Conservation (phyloP, 2,888 invertebrate genomes). For the Campaea margaritaria region DNA sequence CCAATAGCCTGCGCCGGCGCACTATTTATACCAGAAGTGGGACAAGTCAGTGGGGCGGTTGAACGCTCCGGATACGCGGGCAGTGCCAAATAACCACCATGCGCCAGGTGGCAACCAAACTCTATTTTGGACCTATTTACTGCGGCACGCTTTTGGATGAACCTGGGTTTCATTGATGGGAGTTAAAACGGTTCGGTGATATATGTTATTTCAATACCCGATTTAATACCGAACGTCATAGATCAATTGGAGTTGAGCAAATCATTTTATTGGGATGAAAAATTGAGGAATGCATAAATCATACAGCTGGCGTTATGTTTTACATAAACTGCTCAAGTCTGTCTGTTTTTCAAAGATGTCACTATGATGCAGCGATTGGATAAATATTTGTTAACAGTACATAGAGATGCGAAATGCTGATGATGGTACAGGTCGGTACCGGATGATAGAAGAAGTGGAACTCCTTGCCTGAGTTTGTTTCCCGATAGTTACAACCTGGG, state of each 20-base stretch:
- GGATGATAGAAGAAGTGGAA: too few species aligned
- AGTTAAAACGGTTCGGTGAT: conserved; percentile 11
- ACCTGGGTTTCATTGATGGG: conserved; percentile 27
- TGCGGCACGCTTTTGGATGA: conserved; percentile 17
- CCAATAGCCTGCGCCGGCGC: conserved; percentile 59
- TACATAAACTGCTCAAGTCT: too few species aligned
- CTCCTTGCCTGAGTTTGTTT: too few species aligned
- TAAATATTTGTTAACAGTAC: too few species aligned
- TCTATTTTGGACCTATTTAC: conserved; percentile 51
- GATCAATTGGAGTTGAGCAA: conserved; percentile 5
- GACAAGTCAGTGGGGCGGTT: conserved; percentile 70
- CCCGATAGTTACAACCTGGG: too few species aligned
- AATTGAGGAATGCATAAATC: not conserved
- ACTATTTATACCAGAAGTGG: conserved; percentile 67
- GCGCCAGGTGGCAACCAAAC: conserved; percentile 57
- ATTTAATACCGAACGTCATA: conserved; percentile 3
- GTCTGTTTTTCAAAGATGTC: too few species aligned
- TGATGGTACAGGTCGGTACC: too few species aligned
- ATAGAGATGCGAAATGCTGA: too few species aligned
- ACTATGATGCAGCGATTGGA: too few species aligned
- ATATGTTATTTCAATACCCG: conserved; percentile 14
- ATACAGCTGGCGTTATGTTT: not conserved
- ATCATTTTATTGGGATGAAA: not conserved
- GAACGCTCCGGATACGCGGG: conserved; percentile 43
- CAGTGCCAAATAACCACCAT: conserved; percentile 53